phyloP scores from a whole-genome alignment of 2,888 invertebrate species.

The Macrophya annulata region DNA sequence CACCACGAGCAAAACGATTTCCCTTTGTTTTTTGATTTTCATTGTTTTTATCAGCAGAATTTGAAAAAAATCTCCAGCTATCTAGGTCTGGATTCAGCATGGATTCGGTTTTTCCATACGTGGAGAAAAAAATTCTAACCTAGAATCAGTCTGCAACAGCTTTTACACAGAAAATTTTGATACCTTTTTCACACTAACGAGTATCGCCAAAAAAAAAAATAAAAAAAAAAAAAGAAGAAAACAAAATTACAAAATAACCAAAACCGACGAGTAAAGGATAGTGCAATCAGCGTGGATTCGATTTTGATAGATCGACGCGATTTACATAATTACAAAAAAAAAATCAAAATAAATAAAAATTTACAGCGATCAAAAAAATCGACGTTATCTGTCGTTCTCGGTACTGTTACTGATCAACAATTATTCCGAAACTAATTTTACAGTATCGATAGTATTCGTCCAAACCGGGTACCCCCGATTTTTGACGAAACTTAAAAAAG shows the following conservation, averaged over 20 bases:
- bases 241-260: neutral
- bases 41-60: neutral
- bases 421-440: neutral
- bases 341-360: too few relatives aligned
- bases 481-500: neutral
- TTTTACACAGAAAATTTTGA: neutral
- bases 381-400: neutral
- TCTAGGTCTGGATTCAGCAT: neutral
- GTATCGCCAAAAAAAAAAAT: neutral
- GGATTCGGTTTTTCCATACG: neutral
- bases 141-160: slow-evolving; percentile 4
- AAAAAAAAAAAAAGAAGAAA: too few relatives aligned
- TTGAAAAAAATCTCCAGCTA: neutral
- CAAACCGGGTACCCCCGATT: neutral
- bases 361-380: neutral
- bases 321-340: neutral
- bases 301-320: neutral
- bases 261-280: slow-evolving; percentile 22
- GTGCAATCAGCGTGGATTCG: slow-evolving; percentile 13
- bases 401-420: too few relatives aligned
- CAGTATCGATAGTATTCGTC: too few relatives aligned
- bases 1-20: slow-evolving; percentile 1
- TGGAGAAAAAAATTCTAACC: neutral
- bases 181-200: neutral
- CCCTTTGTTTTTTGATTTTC: neutral